Evolutionary conservation across 2,113 vertebrate genomes (phyloP).

Genomic region (Percopsis transmontana): DNA sequence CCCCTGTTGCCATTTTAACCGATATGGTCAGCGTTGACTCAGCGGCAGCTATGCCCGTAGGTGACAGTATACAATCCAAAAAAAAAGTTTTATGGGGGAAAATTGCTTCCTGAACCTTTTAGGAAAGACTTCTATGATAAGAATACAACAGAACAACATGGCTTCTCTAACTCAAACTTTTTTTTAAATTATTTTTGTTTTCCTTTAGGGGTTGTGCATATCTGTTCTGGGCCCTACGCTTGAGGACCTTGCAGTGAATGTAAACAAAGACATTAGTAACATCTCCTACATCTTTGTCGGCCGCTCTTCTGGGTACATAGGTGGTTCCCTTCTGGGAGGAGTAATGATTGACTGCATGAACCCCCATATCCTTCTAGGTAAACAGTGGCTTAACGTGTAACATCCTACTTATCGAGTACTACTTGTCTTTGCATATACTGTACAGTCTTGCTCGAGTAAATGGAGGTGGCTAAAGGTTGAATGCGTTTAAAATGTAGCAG

Average conservation of each 20-base stretch:
- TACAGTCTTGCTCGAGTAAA: neutral
- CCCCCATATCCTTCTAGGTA: constrained; percentile 87
- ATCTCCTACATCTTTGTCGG: constrained; percentile 92
- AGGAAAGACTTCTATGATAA: neutral
- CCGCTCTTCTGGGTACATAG: constrained; percentile 86
- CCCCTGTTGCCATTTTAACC: no score
- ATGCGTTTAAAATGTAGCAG: neutral
- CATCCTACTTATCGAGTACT: neutral
- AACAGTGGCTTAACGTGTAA: constrained; percentile 26
- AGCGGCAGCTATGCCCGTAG: no score
- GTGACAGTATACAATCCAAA: no score
- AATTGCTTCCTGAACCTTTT: no score
- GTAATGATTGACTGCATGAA: constrained; percentile 86
- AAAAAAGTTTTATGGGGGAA: no score
- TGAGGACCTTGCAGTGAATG: constrained; percentile 86
- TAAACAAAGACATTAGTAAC: constrained; percentile 85
- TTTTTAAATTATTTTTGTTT: neutral
- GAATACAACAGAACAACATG: neutral
- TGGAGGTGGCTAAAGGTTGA: neutral
- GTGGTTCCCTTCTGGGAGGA: constrained; percentile 87
- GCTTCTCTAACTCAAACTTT: no score
- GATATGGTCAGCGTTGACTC: no score
- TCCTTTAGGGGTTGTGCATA: constrained; percentile 85
- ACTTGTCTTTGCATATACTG: neutral
- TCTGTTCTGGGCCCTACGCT: constrained; percentile 91